phyloP scores from a whole-genome alignment of 1,140 invertebrate species.

The Chrysoperla carnea region DNA sequence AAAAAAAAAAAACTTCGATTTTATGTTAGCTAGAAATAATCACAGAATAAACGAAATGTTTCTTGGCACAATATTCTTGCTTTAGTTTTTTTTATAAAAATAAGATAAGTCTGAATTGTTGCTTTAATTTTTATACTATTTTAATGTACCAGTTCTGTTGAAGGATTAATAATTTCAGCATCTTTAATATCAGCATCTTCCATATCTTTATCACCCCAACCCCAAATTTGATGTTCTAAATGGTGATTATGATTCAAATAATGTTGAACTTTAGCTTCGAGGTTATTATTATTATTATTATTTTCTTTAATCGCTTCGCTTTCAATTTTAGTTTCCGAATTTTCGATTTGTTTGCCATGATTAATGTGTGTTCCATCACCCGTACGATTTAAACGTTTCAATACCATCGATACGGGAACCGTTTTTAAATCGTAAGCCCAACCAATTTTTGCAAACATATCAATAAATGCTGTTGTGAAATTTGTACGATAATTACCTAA shows the following conservation, averaged over 20 bases:
- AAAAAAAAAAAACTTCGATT: too few relatives aligned
- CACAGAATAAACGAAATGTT: too few relatives aligned
- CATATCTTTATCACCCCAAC: constrained; percentile 32
- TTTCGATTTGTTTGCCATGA: not conserved
- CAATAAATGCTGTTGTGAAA: constrained; percentile 27
- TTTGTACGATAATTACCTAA: constrained; percentile 29
- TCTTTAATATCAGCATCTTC: constrained; percentile 12
- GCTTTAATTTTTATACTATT: too few relatives aligned
- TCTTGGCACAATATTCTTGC: too few relatives aligned
- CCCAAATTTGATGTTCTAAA: constrained; percentile 19
- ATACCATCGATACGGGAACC: constrained; percentile 31
- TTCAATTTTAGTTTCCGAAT: not conserved
- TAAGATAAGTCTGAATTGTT: too few relatives aligned
- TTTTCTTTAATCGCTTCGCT: not conserved
- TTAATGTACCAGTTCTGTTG: too few relatives aligned
- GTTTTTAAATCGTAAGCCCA: constrained; percentile 43
- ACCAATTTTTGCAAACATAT: constrained; percentile 34
- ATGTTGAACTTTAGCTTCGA: not conserved
- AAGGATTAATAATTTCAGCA: not conserved
- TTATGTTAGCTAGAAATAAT: too few relatives aligned
- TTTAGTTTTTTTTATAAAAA: too few relatives aligned
- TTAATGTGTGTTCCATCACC: constrained; percentile 36
- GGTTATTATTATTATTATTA: constrained; percentile 1
- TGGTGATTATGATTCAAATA: not conserved
- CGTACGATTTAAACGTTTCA: constrained; percentile 32